phyloP scores from a whole-genome alignment of 1,140 invertebrate genomes.

The Uloborus diversus region DNA sequence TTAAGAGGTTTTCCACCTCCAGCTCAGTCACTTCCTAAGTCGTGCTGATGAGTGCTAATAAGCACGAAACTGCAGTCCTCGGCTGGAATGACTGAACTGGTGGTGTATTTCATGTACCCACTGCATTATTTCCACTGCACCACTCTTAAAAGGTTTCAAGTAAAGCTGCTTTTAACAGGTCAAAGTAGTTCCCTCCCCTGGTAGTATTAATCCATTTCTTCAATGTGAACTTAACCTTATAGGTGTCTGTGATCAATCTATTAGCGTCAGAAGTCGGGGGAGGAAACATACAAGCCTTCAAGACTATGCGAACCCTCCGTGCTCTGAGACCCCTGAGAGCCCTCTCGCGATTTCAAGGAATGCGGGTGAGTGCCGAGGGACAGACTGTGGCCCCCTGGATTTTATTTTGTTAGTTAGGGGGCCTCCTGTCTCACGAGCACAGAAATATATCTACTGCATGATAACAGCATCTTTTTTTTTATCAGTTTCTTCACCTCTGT shows the following conservation, averaged over 20 bases:
- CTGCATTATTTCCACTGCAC: too few relatives aligned
- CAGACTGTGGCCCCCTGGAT: slow-evolving; percentile 17
- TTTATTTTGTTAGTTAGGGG: neutral
- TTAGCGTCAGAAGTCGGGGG: slow-evolving; percentile 91
- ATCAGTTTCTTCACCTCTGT: slow-evolving; percentile 3
- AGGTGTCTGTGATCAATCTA: slow-evolving; percentile 97
- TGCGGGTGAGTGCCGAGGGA: slow-evolving; percentile 82
- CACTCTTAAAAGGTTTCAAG: too few relatives aligned
- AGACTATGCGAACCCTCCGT: slow-evolving; percentile 95
- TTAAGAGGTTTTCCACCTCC: too few relatives aligned
- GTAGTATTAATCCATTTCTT: slow-evolving; percentile 7
- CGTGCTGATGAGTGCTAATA: too few relatives aligned
- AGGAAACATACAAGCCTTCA: slow-evolving; percentile 96
- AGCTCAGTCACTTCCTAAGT: too few relatives aligned
- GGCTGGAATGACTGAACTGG: too few relatives aligned
- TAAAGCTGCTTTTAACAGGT: too few relatives aligned
- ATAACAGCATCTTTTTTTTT: slow-evolving; percentile 14
- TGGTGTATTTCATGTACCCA: too few relatives aligned
- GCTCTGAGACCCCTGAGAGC: slow-evolving; percentile 88
- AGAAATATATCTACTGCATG: slow-evolving; percentile 42
- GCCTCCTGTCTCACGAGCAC: slow-evolving; percentile 44
- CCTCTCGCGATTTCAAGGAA: slow-evolving; percentile 97
- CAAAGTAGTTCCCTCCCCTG: slow-evolving; percentile 7
- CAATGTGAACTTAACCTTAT: slow-evolving; percentile 70
- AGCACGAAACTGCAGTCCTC: too few relatives aligned